Evolutionary conservation across 2,888 invertebrate genomes (phyloP).

Genomic region (Invenusta paracnida): DNA sequence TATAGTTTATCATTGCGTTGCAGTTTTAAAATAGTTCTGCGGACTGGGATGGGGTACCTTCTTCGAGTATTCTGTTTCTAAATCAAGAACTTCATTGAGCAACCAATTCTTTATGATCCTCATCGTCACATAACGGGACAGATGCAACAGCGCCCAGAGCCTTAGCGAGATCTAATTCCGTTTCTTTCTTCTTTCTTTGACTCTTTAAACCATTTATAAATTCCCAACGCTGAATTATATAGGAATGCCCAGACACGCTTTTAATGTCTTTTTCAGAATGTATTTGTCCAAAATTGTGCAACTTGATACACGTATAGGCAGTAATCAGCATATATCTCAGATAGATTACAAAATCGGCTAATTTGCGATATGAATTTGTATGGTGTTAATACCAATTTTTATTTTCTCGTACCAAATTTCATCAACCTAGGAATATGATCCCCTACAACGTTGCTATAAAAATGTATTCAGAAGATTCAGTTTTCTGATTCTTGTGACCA

Average conservation of each 20-base stretch:
- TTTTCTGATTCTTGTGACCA: no score
- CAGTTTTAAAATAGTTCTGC: background rate
- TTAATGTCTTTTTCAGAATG: constrained; percentile 6
- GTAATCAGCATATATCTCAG: background rate
- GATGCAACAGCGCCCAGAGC: background rate
- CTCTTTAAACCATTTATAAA: constrained; percentile 12
- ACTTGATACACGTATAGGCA: background rate
- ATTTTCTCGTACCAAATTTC: background rate
- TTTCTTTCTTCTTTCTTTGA: constrained; percentile 34
- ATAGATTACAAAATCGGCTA: constrained; percentile 4
- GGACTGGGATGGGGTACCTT: background rate
- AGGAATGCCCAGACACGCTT: background rate
- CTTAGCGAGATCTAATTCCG: background rate
- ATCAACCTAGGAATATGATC: background rate
- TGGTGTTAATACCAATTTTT: constrained; percentile 25
- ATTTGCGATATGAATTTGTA: constrained; percentile 5
- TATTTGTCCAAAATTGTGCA: constrained; percentile 9
- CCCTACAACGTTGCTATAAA: background rate
- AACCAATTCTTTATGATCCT: background rate
- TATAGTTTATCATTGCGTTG: background rate
- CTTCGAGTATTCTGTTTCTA: background rate
- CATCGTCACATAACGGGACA: background rate
- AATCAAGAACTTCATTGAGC: background rate
- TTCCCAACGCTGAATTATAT: constrained; percentile 1
- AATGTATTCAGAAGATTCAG: background rate